Evolutionary conservation across 2,113 vertebrate species (phyloP).

Genomic region (Phasianus colchicus): DNA sequence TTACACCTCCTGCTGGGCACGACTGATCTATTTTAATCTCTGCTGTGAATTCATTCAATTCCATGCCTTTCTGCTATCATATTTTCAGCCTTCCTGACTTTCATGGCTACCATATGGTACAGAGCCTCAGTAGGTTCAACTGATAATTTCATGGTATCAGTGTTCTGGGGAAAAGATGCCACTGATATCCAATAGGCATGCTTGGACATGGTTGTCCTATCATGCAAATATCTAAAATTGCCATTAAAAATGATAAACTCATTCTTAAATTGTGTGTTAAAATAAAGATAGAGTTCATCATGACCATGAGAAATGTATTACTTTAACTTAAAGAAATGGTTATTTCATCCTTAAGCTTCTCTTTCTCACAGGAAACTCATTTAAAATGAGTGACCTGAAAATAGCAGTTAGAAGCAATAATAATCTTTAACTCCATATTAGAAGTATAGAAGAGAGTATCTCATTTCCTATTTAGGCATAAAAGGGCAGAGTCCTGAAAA

Average conservation of each 20-base stretch:
- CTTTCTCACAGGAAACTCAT: background rate
- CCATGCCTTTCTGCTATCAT: background rate
- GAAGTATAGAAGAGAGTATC: background rate
- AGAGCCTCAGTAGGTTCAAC: background rate
- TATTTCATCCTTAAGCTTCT: background rate
- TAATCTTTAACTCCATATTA: background rate
- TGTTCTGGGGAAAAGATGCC: background rate
- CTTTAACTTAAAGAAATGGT: conserved; percentile 19
- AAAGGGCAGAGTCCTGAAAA: background rate
- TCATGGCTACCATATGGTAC: conserved; percentile 8
- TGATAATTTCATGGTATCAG: conserved; percentile 28
- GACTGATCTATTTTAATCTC: conserved; percentile 40
- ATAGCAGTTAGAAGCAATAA: background rate
- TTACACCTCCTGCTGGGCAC: conserved; percentile 58
- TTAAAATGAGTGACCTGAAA: background rate
- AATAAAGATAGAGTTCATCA: background rate
- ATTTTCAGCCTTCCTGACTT: conserved; percentile 55
- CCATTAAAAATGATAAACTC: conserved; percentile 24
- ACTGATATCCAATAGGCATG: background rate
- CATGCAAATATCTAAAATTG: conserved; percentile 48
- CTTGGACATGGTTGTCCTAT: background rate
- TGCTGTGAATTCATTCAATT: conserved; percentile 48
- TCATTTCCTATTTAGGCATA: background rate
- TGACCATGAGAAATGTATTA: conserved; percentile 33
- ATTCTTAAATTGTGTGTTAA: conserved; percentile 16